These are phyloP conservation scores for Chrysolina haemoptera DNA, from an alignment of 2,888 invertebrate genomes.

Conservation along the genomic window DNA sequence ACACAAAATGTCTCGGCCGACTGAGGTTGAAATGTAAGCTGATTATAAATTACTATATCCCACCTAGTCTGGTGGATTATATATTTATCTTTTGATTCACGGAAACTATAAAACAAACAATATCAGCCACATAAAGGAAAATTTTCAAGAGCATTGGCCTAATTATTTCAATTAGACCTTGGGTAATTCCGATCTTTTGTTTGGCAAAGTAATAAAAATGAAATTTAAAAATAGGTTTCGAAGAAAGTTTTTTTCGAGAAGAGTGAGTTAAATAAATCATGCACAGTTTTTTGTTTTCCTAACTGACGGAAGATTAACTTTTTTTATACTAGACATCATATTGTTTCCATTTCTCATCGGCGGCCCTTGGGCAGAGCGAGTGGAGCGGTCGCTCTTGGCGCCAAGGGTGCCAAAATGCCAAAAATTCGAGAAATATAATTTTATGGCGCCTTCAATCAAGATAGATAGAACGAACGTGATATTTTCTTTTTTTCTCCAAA, in stretches of 20 bases:
- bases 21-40: neutral
- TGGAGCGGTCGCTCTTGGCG: no score
- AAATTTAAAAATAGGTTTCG: neutral
- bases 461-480: no score
- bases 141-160: conserved; percentile 11
- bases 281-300: no score
- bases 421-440: no score
- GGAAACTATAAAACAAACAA: conserved; percentile 14
- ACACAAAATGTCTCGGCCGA: neutral
- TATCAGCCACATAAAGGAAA: conserved; percentile 1
- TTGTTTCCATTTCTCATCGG: no score
- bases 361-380: no score
- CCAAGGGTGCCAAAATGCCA: no score
- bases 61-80: neutral
- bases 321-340: no score
- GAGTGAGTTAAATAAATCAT: neutral
- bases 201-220: neutral
- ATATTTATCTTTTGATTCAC: neutral
- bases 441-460: no score
- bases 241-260: neutral
- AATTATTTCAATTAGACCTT: neutral
- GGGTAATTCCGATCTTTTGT: neutral
- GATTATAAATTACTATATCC: neutral
- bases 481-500: no score
- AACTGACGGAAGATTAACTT: no score